These are phyloP conservation scores for Chloroceryle amazona DNA, from an alignment of 2,797 vertebrate genomes.

Conservation along the genomic window DNA sequence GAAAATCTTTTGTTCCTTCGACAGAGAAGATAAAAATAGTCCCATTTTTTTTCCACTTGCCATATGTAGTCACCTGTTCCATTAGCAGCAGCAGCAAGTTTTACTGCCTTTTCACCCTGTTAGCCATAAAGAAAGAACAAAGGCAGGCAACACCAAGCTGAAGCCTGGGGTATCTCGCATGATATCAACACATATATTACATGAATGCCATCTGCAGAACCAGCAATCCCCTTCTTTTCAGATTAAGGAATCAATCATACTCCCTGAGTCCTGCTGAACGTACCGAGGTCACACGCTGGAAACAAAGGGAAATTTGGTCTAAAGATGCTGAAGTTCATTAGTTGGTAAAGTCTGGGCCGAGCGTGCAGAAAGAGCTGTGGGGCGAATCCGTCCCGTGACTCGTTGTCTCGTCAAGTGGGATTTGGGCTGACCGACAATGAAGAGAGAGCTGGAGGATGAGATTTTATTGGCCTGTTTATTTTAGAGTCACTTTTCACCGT, in stretches of 20 bases:
- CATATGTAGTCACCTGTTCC: neutral
- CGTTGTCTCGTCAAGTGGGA: neutral
- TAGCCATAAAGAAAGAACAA: neutral
- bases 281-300: neutral
- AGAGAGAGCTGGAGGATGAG: neutral
- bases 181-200: neutral
- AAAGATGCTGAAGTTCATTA: neutral
- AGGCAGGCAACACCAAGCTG: neutral
- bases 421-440: neutral
- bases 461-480: neutral
- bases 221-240: neutral
- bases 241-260: neutral
- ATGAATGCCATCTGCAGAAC: neutral
- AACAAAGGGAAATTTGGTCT: neutral
- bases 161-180: neutral
- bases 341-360: neutral
- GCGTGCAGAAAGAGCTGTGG: neutral
- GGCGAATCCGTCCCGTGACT: neutral
- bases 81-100: neutral
- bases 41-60: neutral
- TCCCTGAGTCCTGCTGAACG: neutral
- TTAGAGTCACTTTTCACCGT: neutral
- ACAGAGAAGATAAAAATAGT: neutral
- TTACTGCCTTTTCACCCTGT: neutral
- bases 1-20: neutral